Evolutionary conservation across 2,797 vertebrate species (phyloP), one percentile per base, ranked within the genome.

Genomic region (Eleutherodactylus coqui): DNA sequence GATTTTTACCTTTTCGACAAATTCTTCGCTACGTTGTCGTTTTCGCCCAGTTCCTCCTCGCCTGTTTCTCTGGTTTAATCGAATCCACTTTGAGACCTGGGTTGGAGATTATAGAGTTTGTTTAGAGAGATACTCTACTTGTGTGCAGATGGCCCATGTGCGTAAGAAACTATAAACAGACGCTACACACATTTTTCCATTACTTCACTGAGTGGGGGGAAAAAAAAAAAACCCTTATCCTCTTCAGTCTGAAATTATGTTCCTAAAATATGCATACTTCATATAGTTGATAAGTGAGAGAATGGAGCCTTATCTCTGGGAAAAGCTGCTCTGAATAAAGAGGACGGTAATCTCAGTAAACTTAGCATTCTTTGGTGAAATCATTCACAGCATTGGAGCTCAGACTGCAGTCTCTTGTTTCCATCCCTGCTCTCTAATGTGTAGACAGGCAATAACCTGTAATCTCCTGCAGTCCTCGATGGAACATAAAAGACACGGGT

Each of bases 11-110:
- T 98, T 94, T 91, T 93, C 96, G 94, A 96, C 95, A 94, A 94
- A 89, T 72, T 93, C 93, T 93, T 94, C 93, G 88, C 91, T 90
- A 75, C 90, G 78, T 82, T 87, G 91, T 92, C 95, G 96, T 91
- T 95, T 97, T 92, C 96, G 95, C 91, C 95, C 96, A 91, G 92
- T 90, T 89, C 94, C 92, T 95, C 93, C 92, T 94, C 94, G 97
- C 92, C 93, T 93, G 88, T 94, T 91, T 91, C 90, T 95, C 89
- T 78, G 92, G 92, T 95, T 96, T 92, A 92, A 84, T 88, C 92
- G 95, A 94, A 94, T 96, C 97, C 98, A 99, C 95, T 97, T 98
- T 91, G 90, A 87, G 91, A 97, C 96, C 98, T 99, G 93, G 82
- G 92, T 93, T 93, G 90, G 87, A 92, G 91, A 91, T n/a, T 87